Conservation (phyloP, 2,113 vertebrate species). For the Hemichromis elongatus region DNA sequence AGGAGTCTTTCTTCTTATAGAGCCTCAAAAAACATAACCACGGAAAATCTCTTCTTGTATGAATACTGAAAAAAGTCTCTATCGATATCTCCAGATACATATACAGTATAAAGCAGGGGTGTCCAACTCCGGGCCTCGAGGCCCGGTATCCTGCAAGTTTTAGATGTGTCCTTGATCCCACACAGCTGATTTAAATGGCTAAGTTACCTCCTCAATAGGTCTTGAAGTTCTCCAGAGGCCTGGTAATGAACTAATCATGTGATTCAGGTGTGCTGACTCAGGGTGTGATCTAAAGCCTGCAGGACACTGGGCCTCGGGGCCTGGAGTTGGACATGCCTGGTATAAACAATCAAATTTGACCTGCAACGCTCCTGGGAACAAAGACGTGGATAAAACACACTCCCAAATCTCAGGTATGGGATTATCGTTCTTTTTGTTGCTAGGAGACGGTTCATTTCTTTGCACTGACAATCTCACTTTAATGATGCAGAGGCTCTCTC, state of each 20-base stretch:
- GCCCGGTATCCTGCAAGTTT: too few species aligned
- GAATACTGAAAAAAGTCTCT: neutral
- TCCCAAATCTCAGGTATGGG: slow-evolving; percentile 44
- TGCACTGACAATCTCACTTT: slow-evolving; percentile 32
- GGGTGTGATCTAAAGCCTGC: too few species aligned
- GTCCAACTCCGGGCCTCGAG: too few species aligned
- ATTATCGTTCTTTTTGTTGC: slow-evolving; percentile 51
- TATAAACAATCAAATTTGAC: neutral
- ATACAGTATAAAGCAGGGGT: too few species aligned
- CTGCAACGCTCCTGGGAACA: neutral
- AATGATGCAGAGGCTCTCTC: slow-evolving; percentile 15
- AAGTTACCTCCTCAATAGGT: too few species aligned
- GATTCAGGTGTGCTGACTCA: too few species aligned
- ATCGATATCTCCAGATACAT: neutral
- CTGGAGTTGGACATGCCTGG: too few species aligned
- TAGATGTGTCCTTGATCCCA: too few species aligned
- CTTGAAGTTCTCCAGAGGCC: too few species aligned
- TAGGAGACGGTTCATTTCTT: slow-evolving; percentile 52
- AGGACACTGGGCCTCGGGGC: too few species aligned
- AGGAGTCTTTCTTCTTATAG: neutral
- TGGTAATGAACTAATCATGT: too few species aligned
- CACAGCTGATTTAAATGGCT: too few species aligned
- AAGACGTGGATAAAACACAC: neutral
- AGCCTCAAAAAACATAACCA: neutral
- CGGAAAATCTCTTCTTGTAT: neutral